Conservation (phyloP, 2,113 vertebrate species). For the Forbesichthys papilliferus region DNA sequence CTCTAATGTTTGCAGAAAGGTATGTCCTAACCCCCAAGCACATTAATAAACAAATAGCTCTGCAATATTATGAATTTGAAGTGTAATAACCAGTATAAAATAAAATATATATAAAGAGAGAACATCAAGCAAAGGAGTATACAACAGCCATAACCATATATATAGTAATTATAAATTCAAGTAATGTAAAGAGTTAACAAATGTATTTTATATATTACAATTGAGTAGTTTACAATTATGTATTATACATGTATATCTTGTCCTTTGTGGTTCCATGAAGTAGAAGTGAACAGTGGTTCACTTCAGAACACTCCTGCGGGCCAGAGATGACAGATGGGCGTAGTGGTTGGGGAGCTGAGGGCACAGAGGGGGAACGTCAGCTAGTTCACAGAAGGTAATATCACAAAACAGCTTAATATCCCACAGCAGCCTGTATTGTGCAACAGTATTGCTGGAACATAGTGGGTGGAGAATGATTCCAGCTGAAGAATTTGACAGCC, state of each 20-base stretch:
- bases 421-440: neutral
- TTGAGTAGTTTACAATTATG: too few species aligned
- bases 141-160: neutral
- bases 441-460: neutral
- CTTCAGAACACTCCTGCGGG: conserved; percentile 82
- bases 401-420: neutral
- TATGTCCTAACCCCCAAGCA: neutral
- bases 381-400: neutral
- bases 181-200: conserved; percentile 4
- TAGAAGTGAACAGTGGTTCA: conserved; percentile 33
- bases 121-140: neutral
- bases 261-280: neutral
- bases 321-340: conserved; percentile 78
- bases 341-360: conserved; percentile 81
- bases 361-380: conserved; percentile 20
- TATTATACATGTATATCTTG: too few species aligned
- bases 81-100: neutral
- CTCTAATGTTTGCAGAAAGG: conserved; percentile 41
- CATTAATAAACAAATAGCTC: neutral
- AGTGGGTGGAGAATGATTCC: neutral
- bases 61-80: neutral
- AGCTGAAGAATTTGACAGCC: neutral
- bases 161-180: neutral
- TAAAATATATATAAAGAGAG: neutral
- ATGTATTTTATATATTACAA: neutral